Evolutionary conservation across 2,888 invertebrate species (phyloP), one percentile per base, ranked within the genome.

Genomic region (Dynastes tityus): DNA sequence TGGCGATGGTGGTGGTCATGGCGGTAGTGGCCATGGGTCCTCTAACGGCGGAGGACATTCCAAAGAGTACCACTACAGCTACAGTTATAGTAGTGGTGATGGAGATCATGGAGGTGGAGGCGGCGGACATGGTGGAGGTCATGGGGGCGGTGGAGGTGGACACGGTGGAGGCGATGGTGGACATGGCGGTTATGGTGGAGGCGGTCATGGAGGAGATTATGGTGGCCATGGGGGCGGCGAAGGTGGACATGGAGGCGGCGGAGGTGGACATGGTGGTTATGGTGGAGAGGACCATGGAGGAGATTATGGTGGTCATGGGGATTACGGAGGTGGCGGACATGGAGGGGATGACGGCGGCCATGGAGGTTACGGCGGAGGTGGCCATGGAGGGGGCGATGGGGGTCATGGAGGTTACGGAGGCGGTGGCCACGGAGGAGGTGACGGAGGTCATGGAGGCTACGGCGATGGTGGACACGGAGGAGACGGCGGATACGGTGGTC

Each of bases 161-260:
- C 76, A 75, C 27, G 70, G 76, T 13, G 75, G 76, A 49, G 58
- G 65, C 2, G 65, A 65, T 27, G 67, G 45, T 76, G 78, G 80
- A 5, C 16, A 58, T 58, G 77, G 65, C 1, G 73, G 55, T 2
- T 55, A 71, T 37, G 64, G 65, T 2, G 63, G 49, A 16, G 77
- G 76, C 27, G 79, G 45, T 27, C 68, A 77, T 27, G 58, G 61
- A 8, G 16, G 67, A 40, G 53, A 55, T 1, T 6, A 37, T 55
- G 40, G 65, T 32, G 65, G 65, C 2, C 53, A 65, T 13, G 67
- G 68, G 37, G 71, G 55, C 16, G 71, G 55, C 8, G 58, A 37
- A 11, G 71, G 45, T 22, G 73, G 40, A 0, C 11, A 27, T n/a
- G 71, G 40, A 4, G 73, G 49, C 0, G 45, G 58, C 9, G 80